phyloP scores from a whole-genome alignment of 1,140 invertebrate species.

The Drosophila triauraria region DNA sequence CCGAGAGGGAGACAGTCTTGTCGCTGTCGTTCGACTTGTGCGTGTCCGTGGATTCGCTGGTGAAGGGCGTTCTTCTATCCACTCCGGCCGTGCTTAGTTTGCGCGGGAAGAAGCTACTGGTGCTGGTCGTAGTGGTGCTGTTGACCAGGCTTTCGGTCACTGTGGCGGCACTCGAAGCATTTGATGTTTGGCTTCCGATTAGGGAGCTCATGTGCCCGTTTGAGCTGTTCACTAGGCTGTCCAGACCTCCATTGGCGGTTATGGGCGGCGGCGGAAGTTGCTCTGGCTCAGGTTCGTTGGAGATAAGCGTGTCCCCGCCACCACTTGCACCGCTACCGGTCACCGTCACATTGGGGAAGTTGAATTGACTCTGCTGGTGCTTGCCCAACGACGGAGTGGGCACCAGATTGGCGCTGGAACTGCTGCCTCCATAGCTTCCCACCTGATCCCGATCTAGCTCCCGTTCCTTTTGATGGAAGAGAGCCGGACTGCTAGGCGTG shows the following conservation, averaged over 20 bases:
- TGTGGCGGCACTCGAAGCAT: constrained; percentile 52
- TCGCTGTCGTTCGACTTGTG: constrained; percentile 93
- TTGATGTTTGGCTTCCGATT: constrained; percentile 61
- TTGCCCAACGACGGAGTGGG: constrained; percentile 32
- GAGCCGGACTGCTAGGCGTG: constrained; percentile 96
- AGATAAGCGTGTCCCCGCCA: constrained; percentile 46
- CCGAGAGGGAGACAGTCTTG: constrained; percentile 90
- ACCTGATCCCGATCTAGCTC: constrained; percentile 48
- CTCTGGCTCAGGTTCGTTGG: constrained; percentile 40
- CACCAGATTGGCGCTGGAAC: constrained; percentile 77
- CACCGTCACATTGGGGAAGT: constrained; percentile 90
- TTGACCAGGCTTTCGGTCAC: constrained; percentile 66
- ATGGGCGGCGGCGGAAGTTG: constrained; percentile 1
- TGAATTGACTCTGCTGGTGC: constrained; percentile 89
- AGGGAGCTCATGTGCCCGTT: constrained; percentile 54
- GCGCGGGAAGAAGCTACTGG: constrained; percentile 71
- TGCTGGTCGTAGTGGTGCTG: constrained; percentile 37
- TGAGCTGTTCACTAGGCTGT: constrained; percentile 45
- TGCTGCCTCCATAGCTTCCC: constrained; percentile 58
- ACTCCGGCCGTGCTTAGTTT: constrained; percentile 79
- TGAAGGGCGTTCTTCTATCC: constrained; percentile 68
- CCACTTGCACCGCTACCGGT: constrained; percentile 51
- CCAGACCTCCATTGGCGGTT: constrained; percentile 15
- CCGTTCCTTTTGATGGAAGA: constrained; percentile 86
- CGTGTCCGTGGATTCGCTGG: constrained; percentile 88